Percentiles rank a stretch among this genome's conserved stretches.
Conservation (phyloP, 1,140 invertebrate genomes). For the Sarcophaga peregrina region DNA sequence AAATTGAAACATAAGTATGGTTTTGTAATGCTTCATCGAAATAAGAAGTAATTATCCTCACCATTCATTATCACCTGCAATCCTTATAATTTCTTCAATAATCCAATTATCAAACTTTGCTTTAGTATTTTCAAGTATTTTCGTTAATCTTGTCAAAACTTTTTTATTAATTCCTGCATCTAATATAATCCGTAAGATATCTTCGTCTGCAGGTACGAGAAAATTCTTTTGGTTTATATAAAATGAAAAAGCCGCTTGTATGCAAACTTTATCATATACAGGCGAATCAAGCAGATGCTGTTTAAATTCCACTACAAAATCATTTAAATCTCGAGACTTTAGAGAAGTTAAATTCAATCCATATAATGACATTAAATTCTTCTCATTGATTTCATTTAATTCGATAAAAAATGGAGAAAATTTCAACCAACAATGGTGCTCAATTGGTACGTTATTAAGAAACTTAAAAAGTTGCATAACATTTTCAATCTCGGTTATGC, state of each 20-base stretch:
- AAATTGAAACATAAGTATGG: too few species aligned
- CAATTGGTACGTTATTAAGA: neutral
- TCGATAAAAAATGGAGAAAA: neutral
- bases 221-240: neutral
- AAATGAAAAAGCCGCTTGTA: neutral
- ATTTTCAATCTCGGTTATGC: neutral
- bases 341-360: neutral
- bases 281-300: neutral
- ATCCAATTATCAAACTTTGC: neutral
- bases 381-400: neutral
- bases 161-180: neutral
- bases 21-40: too few species aligned
- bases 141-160: neutral
- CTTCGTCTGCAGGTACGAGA: neutral
- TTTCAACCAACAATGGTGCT: constrained; percentile 1
- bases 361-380: neutral
- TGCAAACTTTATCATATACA: neutral
- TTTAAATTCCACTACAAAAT: neutral
- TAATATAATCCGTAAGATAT: neutral
- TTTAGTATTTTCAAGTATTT: neutral
- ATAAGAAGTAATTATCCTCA: too few species aligned
- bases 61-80: too few species aligned
- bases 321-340: neutral
- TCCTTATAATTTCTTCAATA: neutral
- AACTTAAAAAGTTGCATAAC: neutral